Conservation (phyloP, 2,888 invertebrate species). For the Mimas tiliae region DNA sequence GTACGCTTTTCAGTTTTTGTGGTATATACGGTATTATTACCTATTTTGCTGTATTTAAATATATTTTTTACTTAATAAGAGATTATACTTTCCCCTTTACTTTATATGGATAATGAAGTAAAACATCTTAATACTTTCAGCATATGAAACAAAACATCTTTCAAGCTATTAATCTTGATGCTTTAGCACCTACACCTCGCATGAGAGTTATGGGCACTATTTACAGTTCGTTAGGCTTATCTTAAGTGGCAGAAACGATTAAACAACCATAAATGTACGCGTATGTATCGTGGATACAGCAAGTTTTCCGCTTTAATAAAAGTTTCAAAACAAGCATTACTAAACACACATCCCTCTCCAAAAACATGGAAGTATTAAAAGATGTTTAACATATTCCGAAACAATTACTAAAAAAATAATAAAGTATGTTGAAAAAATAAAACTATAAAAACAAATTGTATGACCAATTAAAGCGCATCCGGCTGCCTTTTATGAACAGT, state of each 20-base stretch:
- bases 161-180: not conserved
- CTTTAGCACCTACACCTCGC: not conserved
- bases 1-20: slow-evolving; percentile 30
- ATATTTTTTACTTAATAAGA: not conserved
- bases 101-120: not conserved
- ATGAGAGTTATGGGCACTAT: slow-evolving; percentile 35
- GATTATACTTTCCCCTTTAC: not conserved
- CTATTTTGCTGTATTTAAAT: not conserved
- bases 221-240: slow-evolving; percentile 68
- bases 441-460: slow-evolving; percentile 45
- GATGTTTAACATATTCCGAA: not conserved
- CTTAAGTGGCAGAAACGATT: slow-evolving; percentile 74
- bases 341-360: not conserved
- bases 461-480: slow-evolving; percentile 58
- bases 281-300: slow-evolving; percentile 58
- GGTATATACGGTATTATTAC: not conserved
- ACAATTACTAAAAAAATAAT: not conserved
- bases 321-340: slow-evolving; percentile 27
- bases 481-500: slow-evolving; percentile 72
- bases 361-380: not conserved
- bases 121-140: not conserved
- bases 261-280: slow-evolving; percentile 67
- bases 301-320: slow-evolving; percentile 37
- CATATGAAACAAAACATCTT: not conserved
- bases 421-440: slow-evolving; percentile 2